A percentile compares a stretch with the other conserved stretches of the same genome.
These are phyloP conservation scores for Nomada hirtipes DNA, from an alignment of 2,888 invertebrate species.

Conservation along the genomic window DNA sequence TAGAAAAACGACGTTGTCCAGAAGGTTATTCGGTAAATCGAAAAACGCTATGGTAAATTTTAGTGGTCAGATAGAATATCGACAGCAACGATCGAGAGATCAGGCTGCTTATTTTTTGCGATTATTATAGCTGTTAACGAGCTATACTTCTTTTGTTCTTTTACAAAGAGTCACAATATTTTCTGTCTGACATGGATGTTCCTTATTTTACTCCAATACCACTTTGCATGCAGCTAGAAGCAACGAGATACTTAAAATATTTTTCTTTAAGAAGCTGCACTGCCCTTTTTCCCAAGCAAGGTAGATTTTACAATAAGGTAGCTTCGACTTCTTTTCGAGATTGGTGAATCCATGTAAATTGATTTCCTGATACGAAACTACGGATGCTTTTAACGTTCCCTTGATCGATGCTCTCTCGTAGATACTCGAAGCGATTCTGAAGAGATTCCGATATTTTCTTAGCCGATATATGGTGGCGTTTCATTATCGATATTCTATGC, in stretches of 20 bases:
- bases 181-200: too few species aligned
- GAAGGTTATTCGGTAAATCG: constrained; percentile 37
- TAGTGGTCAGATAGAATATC: constrained; percentile 37
- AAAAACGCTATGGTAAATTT: constrained; percentile 44
- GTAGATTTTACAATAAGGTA: too few species aligned
- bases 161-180: neutral
- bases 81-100: constrained; percentile 6
- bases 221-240: neutral
- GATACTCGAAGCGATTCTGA: neutral
- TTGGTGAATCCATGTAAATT: neutral
- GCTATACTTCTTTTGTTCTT: neutral
- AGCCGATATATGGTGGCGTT: neutral
- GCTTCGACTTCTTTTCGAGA: neutral
- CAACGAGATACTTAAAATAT: neutral
- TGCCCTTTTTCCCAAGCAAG: too few species aligned
- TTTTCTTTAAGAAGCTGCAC: neutral
- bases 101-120: constrained; percentile 8
- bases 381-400: neutral
- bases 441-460: constrained; percentile 15
- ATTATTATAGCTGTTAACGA: constrained; percentile 4
- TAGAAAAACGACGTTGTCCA: constrained; percentile 7
- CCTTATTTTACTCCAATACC: neutral
- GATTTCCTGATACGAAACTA: neutral
- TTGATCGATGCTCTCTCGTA: neutral
- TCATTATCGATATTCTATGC: constrained; percentile 24